Percentiles rank a stretch among this genome's conserved stretches.
These are phyloP conservation scores for Leptodirus hochenwartii DNA, from an alignment of 2,888 invertebrate species.

Conservation along the genomic window DNA sequence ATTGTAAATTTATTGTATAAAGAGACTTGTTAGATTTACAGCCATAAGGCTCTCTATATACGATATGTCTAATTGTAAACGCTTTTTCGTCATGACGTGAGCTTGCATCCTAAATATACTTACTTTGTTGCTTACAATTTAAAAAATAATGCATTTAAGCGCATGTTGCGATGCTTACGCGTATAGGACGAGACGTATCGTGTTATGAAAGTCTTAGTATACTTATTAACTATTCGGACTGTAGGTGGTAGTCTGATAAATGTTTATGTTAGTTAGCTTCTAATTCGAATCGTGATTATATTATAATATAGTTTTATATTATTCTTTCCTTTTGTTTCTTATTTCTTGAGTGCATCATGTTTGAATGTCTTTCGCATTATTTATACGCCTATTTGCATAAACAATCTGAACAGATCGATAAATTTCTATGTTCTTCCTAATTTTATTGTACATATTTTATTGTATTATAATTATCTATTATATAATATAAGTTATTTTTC, in stretches of 20 bases:
- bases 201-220: too few species aligned
- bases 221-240: too few species aligned
- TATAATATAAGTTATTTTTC: slow-evolving; percentile 30
- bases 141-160: too few species aligned
- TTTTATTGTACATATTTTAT: slow-evolving; percentile 27
- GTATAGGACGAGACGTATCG: too few species aligned
- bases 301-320: slow-evolving; percentile 4
- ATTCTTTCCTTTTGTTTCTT: neutral
- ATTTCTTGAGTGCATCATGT: slow-evolving; percentile 8
- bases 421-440: slow-evolving; percentile 8
- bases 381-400: neutral
- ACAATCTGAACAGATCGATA: neutral
- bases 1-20: too few species aligned
- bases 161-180: too few species aligned
- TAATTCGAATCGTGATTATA: slow-evolving; percentile 18
- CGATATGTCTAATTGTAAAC: too few species aligned
- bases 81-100: too few species aligned
- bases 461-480: slow-evolving; percentile 29
- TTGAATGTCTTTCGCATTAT: slow-evolving; percentile 18
- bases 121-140: too few species aligned
- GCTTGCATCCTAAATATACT: too few species aligned
- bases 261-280: slow-evolving; percentile 23
- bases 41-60: too few species aligned
- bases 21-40: too few species aligned
- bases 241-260: slow-evolving; percentile 17